phyloP scores from a whole-genome alignment of 1,140 invertebrate genomes.

The Sminthurinus signatus region DNA sequence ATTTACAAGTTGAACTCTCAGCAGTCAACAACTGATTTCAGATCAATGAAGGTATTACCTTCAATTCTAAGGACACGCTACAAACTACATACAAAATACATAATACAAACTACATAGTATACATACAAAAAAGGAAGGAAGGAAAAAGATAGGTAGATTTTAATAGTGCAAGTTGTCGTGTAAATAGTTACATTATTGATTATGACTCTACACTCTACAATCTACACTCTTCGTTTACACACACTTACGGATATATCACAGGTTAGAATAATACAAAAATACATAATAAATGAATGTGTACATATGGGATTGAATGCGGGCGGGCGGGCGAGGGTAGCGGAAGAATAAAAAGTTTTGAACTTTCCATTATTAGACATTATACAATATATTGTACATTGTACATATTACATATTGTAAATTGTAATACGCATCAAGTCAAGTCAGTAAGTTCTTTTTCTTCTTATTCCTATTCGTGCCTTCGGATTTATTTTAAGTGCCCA shows the following conservation, averaged over 20 bases:
- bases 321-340: not conserved
- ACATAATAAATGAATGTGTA: too few relatives aligned
- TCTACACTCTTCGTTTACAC: not conserved
- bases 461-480: too few relatives aligned
- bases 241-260: not conserved
- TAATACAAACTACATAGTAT: too few relatives aligned
- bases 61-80: too few relatives aligned
- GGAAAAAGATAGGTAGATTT: too few relatives aligned
- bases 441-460: too few relatives aligned
- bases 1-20: too few relatives aligned
- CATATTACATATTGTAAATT: not conserved
- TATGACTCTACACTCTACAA: not conserved
- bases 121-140: too few relatives aligned
- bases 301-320: not conserved
- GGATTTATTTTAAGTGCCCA: constrained; percentile 1
- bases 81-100: too few relatives aligned
- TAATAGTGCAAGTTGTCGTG: not conserved
- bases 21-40: too few relatives aligned
- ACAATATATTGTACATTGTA: not conserved
- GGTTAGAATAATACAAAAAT: not conserved
- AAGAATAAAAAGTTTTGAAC: not conserved
- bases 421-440: not conserved
- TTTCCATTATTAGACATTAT: not conserved
- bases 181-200: not conserved
- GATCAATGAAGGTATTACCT: too few relatives aligned